Base-by-base conservation (phyloP, 1,140 invertebrate genomes). In the Drosophila ercepeae region DNA sequence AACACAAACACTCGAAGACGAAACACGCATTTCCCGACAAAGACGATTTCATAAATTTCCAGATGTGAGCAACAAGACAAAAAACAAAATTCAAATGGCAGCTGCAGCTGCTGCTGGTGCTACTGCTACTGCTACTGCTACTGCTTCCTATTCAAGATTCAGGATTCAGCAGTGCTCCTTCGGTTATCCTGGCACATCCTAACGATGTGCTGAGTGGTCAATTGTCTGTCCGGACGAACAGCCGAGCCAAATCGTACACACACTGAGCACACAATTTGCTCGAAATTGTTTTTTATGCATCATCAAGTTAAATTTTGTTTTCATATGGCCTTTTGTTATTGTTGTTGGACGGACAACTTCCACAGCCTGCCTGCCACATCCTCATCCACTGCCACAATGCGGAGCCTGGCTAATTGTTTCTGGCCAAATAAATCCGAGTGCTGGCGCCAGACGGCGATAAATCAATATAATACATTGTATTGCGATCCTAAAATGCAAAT, bases 201-300 rank as follows among this genome's bases (percentile, higher is more conserved):
- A 67, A 70, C 65, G 67, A 70, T 71, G 67, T 71, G 67, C 67
- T 71, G 67, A 71, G 67, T 71, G 67, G 67, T 71, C 65, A 70
- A 65, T 67, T 65, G 59, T 67, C 46, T 64, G 59, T 14, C 14
- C 36, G 36, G 5, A 1, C 18, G 3, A 29, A 8, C 16, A 8
- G 9, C 8, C 3, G 7, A 11, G 9, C 9, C 42, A 9, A 9
- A 16, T 19, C 23, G n/a, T n/a, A 13, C 11, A 42, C 36, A n/a
- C 58, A 25, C 19, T 6, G 9, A 23, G 14, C 60, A 39, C 29
- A 36, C 34, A 68, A 11, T 71, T 71, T 71, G 54, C 46, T 25
- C 52, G 34, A 60, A 72, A 71, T 72, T 71, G 69, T 72, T 72
- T 72, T 70, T 60, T 64, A 72, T 72, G 67, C 69, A 72, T 72